Percentiles rank a stretch among this genome's conserved stretches.
Conservation (phyloP, 1,140 invertebrate species). For the Drosophila sulfurigaster region DNA sequence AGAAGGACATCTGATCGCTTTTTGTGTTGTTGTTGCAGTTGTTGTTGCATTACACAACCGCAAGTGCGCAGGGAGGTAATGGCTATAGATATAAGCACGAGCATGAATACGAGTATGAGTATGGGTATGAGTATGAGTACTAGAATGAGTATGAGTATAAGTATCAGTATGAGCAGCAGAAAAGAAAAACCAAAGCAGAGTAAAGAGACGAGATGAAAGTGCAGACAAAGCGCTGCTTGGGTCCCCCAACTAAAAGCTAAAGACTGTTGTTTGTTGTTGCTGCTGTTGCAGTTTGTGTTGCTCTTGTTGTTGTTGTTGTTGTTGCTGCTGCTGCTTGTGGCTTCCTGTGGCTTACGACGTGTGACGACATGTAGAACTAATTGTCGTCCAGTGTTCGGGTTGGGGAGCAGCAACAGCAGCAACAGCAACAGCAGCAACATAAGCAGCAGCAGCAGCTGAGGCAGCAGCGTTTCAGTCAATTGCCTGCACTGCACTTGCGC, state of each 20-base stretch:
- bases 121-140: constrained; percentile 8
- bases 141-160: constrained; percentile 17
- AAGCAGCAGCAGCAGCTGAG: background rate
- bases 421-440: background rate
- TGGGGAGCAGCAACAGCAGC: constrained; percentile 20
- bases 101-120: constrained; percentile 32
- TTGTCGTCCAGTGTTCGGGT: constrained; percentile 72
- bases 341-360: constrained; percentile 83
- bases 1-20: constrained; percentile 84
- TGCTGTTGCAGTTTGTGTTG: background rate
- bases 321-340: constrained; percentile 46
- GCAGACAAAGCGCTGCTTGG: constrained; percentile 64
- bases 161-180: constrained; percentile 20
- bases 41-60: background rate
- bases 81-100: constrained; percentile 14
- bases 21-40: constrained; percentile 38
- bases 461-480: constrained; percentile 35
- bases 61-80: constrained; percentile 10
- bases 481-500: constrained; percentile 59
- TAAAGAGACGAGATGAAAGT: constrained; percentile 69
- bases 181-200: constrained; percentile 37
- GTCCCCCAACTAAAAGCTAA: constrained; percentile 54
- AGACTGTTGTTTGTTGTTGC: constrained; percentile 33
- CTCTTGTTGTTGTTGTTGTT: constrained; percentile 11
- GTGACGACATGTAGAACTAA: constrained; percentile 85